phyloP scores from a whole-genome alignment of 2,888 invertebrate species.

The Axea sp. region DNA sequence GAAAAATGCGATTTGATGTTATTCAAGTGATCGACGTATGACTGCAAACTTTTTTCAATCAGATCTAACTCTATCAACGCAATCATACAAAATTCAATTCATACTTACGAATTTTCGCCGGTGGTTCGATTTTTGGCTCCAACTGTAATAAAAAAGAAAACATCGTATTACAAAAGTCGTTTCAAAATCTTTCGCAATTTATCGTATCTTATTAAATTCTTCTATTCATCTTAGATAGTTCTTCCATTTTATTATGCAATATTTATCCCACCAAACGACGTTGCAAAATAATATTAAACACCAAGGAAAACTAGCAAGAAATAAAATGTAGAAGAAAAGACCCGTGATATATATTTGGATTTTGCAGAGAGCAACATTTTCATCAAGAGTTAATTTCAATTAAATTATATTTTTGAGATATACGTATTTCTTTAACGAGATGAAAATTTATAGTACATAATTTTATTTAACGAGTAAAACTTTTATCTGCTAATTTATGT shows the following conservation, averaged over 20 bases:
- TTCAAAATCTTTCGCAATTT: conserved; percentile 21
- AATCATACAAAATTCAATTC: too few species aligned
- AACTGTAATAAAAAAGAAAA: conserved; percentile 31
- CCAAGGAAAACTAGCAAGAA: conserved; percentile 1
- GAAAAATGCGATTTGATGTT: too few species aligned
- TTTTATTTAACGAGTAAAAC: conserved; percentile 15
- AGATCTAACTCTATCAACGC: too few species aligned
- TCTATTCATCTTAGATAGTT: too few species aligned
- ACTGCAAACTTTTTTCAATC: too few species aligned
- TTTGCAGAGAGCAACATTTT: neutral
- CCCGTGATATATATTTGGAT: too few species aligned
- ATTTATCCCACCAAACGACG: conserved; percentile 10
- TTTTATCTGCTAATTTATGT: conserved; percentile 15
- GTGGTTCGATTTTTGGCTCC: conserved; percentile 26
- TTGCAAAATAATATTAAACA: conserved; percentile 13
- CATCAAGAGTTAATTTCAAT: conserved; percentile 22
- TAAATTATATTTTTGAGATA: conserved; percentile 10
- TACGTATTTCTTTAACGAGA: too few species aligned
- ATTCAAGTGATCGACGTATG: too few species aligned
- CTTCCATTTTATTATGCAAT: neutral
- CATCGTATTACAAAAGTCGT: too few species aligned
- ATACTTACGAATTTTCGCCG: conserved; percentile 20
- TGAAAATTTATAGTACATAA: conserved; percentile 32
- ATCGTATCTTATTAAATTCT: too few species aligned
- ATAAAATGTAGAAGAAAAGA: neutral